Base-by-base conservation (phyloP, 1,140 invertebrate genomes). In the Ptiloglossa arizonensis region DNA sequence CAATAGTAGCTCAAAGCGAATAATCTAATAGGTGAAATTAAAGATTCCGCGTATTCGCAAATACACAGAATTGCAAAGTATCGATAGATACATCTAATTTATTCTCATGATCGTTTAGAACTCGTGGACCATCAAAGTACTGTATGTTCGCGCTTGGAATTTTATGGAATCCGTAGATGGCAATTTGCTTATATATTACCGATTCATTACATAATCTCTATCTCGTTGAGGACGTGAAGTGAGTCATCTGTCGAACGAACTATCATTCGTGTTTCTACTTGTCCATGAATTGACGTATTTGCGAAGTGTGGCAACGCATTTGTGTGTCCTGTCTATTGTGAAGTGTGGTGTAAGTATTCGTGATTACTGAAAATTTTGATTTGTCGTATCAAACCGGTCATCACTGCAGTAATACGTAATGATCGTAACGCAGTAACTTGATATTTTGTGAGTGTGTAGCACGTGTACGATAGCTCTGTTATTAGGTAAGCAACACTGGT, bases 151-250 rank as follows among this genome's bases (percentile, higher is more conserved):
- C 11, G 3, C 17, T 29, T 46, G 48, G 15, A 59, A 66, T 68
- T 66, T 52, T 13, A 66, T 17, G 19, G 24, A 75, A 44, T 48
- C n/a, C 19, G 5, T 17, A 35, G 62, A 67, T 67, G 17, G 5
- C 24, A 52, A n/a, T 32, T 68, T 1, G 3, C 1, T 54, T 15
- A 75, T 79, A 32, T 24, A 59, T 73, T 64, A 17, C 22, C n/a
- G n/a, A 56, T 73, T 44, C 41, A 27, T 79, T 79, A 68, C 56
- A 68, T 79, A 79, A 79, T 46, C 17, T 46, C 8, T 57, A 46
- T 63, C 35, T 35, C 29, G 38, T 63, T 60, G 44, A 15, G 62
- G n/a, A 41, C 24, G 29, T 15, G 27, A 62, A n/a, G 50, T 60
- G 71, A 71, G 59, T 71, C 66, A 72, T 71, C 38, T 32, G 24